phyloP scores from a whole-genome alignment of 30 jellyfish, hydroid and myxozoan genomes.

The Clytia hemisphaerica region DNA sequence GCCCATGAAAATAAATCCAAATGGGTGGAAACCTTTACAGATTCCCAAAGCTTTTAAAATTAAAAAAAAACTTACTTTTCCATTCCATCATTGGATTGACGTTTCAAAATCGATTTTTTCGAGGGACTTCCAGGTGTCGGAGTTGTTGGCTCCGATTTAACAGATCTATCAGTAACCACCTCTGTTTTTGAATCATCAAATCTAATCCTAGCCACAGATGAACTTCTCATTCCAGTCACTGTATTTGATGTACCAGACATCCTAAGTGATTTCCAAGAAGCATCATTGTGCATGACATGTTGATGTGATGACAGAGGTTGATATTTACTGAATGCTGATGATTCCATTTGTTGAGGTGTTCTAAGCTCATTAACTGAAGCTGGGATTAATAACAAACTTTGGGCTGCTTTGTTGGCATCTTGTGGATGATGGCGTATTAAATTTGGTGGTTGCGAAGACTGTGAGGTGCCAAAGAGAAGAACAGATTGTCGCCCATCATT shows the following conservation, averaged over 20 bases:
- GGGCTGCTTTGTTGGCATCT: neutral
- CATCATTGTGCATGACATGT: neutral
- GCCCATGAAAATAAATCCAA: no score
- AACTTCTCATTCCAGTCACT: slow-evolving; percentile 6
- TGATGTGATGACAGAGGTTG: neutral
- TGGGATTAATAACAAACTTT: slow-evolving; percentile 10
- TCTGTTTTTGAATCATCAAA: slow-evolving; percentile 20
- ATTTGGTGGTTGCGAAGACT: neutral
- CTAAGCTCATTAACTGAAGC: neutral
- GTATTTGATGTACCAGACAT: slow-evolving; percentile 27
- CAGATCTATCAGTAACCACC: slow-evolving; percentile 1
- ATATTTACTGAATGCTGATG: neutral
- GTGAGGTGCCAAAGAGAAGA: neutral
- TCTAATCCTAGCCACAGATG: slow-evolving; percentile 17
- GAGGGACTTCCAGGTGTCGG: slow-evolving; percentile 60
- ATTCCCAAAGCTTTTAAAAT: neutral
- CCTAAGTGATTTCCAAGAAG: neutral
- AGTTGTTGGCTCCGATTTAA: slow-evolving; percentile 18
- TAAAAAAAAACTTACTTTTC: slow-evolving; percentile 22
- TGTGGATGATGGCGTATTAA: neutral
- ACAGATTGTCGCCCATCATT: slow-evolving; percentile 14
- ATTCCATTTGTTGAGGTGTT: neutral
- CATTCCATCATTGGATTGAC: slow-evolving; percentile 60
- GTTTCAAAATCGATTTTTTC: slow-evolving; percentile 49
- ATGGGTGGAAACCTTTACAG: no score